Evolutionary conservation across 2,113 vertebrate genomes (phyloP).

Genomic region (Benitochromis conjunctus): DNA sequence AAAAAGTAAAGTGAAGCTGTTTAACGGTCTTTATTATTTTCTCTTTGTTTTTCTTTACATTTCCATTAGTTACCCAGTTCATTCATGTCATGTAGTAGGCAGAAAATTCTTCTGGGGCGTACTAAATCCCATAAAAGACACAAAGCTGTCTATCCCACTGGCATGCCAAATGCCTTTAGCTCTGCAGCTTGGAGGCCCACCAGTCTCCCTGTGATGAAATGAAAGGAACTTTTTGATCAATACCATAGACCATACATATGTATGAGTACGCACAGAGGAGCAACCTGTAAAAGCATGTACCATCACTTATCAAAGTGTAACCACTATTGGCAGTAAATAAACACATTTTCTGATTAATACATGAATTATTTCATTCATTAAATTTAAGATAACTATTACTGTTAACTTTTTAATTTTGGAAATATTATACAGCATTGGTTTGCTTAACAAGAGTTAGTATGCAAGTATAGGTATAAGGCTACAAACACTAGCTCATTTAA

Average conservation of each 20-base stretch:
- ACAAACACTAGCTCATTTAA: not conserved
- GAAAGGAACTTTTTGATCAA: not conserved
- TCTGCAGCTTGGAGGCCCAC: constrained; percentile 71
- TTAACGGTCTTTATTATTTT: not conserved
- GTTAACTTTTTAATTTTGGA: not conserved
- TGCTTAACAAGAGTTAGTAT: not conserved
- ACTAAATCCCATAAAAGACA: constrained; percentile 68
- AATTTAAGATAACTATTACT: not conserved
- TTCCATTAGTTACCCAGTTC: not conserved
- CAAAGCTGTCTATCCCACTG: constrained; percentile 75
- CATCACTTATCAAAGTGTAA: not conserved
- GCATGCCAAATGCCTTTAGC: constrained; percentile 63
- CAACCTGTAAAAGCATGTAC: accelerated
- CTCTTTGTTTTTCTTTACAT: not conserved
- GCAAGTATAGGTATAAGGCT: not conserved
- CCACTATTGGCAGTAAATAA: not conserved
- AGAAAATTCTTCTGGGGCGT: constrained; percentile 66
- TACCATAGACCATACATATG: not conserved
- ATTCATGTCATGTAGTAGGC: constrained; percentile 75
- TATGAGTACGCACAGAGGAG: not conserved
- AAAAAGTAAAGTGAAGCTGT: not conserved
- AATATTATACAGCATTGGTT: not conserved
- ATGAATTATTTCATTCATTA: not conserved
- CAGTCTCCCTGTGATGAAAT: constrained; percentile 68
- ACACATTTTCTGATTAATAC: not conserved